Evolutionary conservation across 2,113 vertebrate species (phyloP).

Genomic region (Pipra filicauda): DNA sequence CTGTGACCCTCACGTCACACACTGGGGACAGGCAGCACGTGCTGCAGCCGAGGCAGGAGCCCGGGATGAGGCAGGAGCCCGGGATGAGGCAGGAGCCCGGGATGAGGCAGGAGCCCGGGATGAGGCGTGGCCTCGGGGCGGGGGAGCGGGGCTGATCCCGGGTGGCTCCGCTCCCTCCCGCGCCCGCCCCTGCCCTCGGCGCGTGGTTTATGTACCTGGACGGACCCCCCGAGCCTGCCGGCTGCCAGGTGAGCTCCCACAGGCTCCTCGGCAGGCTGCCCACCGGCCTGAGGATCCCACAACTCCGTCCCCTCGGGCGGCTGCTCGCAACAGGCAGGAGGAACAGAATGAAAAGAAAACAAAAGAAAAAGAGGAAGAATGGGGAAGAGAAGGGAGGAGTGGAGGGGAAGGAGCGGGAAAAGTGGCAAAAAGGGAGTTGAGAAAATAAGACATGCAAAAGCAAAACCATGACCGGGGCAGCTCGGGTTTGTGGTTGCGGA

Average conservation of each 20-base stretch:
- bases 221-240: slow-evolving; percentile 89
- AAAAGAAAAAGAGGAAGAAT: slow-evolving; percentile 45
- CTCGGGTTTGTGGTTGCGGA: neutral
- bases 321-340: slow-evolving; percentile 68
- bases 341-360: slow-evolving; percentile 64
- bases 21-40: neutral
- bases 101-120: neutral
- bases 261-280: slow-evolving; percentile 85
- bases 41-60: neutral
- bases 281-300: slow-evolving; percentile 86
- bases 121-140: fast-evolving
- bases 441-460: slow-evolving; percentile 76
- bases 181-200: neutral
- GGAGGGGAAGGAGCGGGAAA: neutral
- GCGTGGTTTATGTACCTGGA: slow-evolving; percentile 81
- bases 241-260: slow-evolving; percentile 86
- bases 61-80: neutral
- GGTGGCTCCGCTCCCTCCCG: neutral
- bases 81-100: neutral
- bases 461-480: slow-evolving; percentile 51
- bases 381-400: slow-evolving; percentile 39
- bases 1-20: fast-evolving
- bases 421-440: slow-evolving; percentile 68
- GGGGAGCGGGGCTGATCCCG: neutral
- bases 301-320: slow-evolving; percentile 86